phyloP scores from a whole-genome alignment of 1,140 invertebrate species.

The Leptopilina clavipes region DNA sequence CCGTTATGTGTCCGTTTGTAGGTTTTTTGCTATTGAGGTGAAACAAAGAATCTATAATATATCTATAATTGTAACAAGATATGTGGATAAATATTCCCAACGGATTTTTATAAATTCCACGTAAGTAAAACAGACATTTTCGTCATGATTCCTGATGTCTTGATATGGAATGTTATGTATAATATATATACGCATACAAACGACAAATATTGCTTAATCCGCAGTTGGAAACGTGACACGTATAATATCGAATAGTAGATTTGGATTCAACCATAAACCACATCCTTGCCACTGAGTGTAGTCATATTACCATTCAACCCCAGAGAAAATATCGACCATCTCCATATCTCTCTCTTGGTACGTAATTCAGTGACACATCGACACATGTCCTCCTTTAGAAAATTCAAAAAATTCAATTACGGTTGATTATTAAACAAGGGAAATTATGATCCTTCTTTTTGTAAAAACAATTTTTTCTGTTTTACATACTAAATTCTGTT shows the following conservation, averaged over 20 bases:
- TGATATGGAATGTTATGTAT: too few relatives aligned
- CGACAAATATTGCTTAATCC: constrained; percentile 13
- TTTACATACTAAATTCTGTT: too few relatives aligned
- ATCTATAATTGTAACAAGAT: too few relatives aligned
- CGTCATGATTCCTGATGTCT: background rate
- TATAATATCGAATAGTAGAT: background rate
- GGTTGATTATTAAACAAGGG: too few relatives aligned
- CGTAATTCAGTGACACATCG: background rate
- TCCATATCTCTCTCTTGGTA: background rate
- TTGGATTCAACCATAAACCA: constrained; percentile 23
- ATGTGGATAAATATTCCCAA: too few relatives aligned
- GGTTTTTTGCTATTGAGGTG: too few relatives aligned
- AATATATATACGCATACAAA: too few relatives aligned
- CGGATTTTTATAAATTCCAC: background rate
- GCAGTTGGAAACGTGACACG: background rate
- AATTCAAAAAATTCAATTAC: too few relatives aligned
- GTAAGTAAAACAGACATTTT: background rate
- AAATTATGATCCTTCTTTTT: too few relatives aligned
- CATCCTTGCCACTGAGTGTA: constrained; percentile 7
- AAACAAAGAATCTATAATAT: too few relatives aligned
- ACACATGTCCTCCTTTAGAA: background rate
- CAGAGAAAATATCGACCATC: constrained; percentile 22
- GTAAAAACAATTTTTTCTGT: too few relatives aligned
- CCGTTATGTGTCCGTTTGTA: too few relatives aligned
- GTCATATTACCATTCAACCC: background rate